Conservation (phyloP, 2,113 vertebrate genomes). For the Orthonyx spaldingii region DNA sequence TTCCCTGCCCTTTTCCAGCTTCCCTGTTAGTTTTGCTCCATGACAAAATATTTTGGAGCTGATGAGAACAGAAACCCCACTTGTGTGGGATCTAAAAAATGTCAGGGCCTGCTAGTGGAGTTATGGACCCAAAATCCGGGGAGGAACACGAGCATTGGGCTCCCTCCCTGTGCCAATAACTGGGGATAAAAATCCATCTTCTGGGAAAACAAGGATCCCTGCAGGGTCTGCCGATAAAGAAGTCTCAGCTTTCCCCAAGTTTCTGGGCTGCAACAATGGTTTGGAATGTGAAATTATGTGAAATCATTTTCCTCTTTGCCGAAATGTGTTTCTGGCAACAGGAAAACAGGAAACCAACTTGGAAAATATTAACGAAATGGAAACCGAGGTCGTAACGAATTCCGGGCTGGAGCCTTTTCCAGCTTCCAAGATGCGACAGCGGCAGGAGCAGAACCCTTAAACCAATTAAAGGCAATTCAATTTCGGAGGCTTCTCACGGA, state of each 20-base stretch:
- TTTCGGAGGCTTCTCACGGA: neutral
- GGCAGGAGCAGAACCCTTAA: neutral
- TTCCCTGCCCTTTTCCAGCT: neutral
- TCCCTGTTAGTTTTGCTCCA: neutral
- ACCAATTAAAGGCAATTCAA: slow-evolving; percentile 7
- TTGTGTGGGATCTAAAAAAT: neutral
- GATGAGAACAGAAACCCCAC: neutral
- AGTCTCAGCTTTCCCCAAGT: neutral
- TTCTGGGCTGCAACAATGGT: neutral
- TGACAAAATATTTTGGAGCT: neutral
- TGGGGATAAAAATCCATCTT: neutral
- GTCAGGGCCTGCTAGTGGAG: neutral
- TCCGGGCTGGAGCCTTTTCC: neutral
- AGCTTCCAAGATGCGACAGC: neutral
- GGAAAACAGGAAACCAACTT: slow-evolving; percentile 25
- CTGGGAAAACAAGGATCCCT: neutral
- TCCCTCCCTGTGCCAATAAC: neutral
- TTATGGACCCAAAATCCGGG: neutral
- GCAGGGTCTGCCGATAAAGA: neutral
- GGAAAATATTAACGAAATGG: slow-evolving; percentile 19
- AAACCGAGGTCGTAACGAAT: neutral
- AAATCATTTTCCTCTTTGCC: neutral
- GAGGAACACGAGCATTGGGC: fast-evolving
- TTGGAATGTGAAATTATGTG: neutral
- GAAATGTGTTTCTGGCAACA: neutral